Evolutionary conservation across 2,797 vertebrate species (phyloP).

Genomic region (Danio choprae): DNA sequence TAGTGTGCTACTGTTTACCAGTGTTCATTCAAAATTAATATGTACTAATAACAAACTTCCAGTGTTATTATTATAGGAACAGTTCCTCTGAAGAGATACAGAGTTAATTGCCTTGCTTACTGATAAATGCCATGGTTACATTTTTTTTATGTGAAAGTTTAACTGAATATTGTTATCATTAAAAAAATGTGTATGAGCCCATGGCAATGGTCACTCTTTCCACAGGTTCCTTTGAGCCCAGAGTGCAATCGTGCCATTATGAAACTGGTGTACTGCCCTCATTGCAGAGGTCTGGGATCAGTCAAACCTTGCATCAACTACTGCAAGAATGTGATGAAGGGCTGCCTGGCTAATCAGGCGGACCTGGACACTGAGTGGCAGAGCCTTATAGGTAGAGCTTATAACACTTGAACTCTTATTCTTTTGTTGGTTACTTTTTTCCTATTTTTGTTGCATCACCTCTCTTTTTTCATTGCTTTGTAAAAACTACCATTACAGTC

Average conservation of each 20-base stretch:
- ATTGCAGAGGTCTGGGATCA: constrained; percentile 88
- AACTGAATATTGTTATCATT: not conserved
- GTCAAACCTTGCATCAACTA: constrained; percentile 92
- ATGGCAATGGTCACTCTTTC: constrained; percentile 4
- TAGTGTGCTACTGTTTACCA: not conserved
- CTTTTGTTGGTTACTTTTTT: not conserved
- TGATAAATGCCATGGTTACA: not conserved
- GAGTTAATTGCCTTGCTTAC: constrained; percentile 2
- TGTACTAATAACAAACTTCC: not conserved
- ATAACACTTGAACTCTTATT: not conserved
- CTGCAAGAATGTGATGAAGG: constrained; percentile 95
- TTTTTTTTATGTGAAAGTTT: too few species aligned
- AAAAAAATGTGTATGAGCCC: not conserved
- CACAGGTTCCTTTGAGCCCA: constrained; percentile 86
- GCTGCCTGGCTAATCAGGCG: constrained; percentile 97
- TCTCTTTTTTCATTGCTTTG: not conserved
- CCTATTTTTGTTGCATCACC: not conserved
- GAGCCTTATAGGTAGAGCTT: constrained; percentile 89
- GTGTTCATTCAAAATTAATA: not conserved
- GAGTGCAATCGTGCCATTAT: constrained; percentile 91
- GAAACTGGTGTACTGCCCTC: constrained; percentile 94
- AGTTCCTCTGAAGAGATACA: not conserved
- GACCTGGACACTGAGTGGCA: constrained; percentile 96
- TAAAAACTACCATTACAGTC: not conserved
- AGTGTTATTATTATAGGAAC: not conserved